phyloP scores from a whole-genome alignment of 1,140 invertebrate species.

The Drosophila varians region DNA sequence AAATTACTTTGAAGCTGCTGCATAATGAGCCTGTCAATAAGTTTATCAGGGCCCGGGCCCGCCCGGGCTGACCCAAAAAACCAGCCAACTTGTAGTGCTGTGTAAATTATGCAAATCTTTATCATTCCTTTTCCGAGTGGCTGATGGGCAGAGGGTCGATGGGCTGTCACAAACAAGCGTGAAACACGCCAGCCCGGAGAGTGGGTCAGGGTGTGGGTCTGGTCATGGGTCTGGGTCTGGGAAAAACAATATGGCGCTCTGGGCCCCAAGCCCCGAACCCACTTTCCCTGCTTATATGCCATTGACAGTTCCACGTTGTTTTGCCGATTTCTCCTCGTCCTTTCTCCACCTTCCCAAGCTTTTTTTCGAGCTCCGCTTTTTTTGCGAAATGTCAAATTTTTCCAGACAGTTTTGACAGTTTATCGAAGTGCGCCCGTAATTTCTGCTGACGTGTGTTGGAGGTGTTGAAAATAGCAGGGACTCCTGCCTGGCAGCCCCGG shows the following conservation, averaged over 20 bases:
- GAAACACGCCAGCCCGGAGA: conserved; percentile 73
- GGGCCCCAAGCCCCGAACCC: conserved; percentile 22
- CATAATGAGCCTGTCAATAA: conserved; percentile 79
- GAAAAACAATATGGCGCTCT: conserved; percentile 81
- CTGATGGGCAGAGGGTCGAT: conserved; percentile 19
- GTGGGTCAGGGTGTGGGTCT: conserved; percentile 48
- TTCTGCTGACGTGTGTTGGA: conserved; percentile 78
- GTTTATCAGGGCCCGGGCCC: conserved; percentile 73
- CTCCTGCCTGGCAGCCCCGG: neutral
- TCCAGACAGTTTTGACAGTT: conserved; percentile 82
- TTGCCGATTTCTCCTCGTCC: conserved; percentile 41
- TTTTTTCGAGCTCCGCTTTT: conserved; percentile 38
- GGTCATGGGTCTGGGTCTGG: conserved; percentile 43
- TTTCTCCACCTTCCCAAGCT: conserved; percentile 20
- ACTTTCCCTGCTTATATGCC: conserved; percentile 52
- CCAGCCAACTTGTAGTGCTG: conserved; percentile 69
- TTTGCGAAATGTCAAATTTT: conserved; percentile 79
- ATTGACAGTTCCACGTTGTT: conserved; percentile 78
- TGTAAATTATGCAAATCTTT: conserved; percentile 81
- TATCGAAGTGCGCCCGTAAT: conserved; percentile 79
- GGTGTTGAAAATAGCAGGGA: conserved; percentile 61
- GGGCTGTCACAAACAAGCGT: conserved; percentile 77
- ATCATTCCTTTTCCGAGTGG: conserved; percentile 39
- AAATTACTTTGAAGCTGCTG: conserved; percentile 51
- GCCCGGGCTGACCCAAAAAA: conserved; percentile 57